Percentiles rank a stretch among this genome's conserved stretches.
Conservation (phyloP, 2,797 vertebrate genomes). For the Falco biarmicus region DNA sequence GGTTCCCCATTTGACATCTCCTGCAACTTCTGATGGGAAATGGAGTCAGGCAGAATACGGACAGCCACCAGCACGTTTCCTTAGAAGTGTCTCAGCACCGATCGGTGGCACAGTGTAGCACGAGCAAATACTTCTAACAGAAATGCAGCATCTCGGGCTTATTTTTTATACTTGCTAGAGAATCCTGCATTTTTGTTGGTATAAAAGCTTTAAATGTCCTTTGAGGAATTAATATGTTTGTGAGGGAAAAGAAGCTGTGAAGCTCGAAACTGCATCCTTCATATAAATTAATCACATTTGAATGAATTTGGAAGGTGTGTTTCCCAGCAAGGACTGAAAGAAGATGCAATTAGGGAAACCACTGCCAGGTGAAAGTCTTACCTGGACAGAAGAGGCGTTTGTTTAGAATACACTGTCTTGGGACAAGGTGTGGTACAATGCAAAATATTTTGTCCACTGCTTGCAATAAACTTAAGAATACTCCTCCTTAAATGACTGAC, state of each 20-base stretch:
- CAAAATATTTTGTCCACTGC: neutral
- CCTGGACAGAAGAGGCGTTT: neutral
- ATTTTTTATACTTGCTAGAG: neutral
- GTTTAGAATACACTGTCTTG: neutral
- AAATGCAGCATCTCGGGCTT: neutral
- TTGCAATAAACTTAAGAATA: neutral
- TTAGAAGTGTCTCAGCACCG: neutral
- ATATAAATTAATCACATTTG: neutral
- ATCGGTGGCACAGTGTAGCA: neutral
- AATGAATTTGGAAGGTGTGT: neutral
- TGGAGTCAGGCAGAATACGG: rapidly evolving
- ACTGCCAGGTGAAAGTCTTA: neutral
- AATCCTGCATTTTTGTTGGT: neutral
- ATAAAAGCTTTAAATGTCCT: neutral
- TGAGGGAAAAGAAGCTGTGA: neutral
- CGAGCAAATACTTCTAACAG: neutral
- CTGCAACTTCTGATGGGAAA: neutral
- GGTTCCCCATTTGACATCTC: rapidly evolving
- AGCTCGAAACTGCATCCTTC: neutral
- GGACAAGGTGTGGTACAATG: neutral
- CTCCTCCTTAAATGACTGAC: neutral
- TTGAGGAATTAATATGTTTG: neutral
- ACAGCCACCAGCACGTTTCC: neutral
- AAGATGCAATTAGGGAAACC: neutral
- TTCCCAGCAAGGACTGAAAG: neutral